Percentiles rank a stretch among this genome's conserved stretches.
These are phyloP conservation scores for Anolis carolinensis DNA, from an alignment of 2,113 vertebrate species.

Conservation along the genomic window DNA sequence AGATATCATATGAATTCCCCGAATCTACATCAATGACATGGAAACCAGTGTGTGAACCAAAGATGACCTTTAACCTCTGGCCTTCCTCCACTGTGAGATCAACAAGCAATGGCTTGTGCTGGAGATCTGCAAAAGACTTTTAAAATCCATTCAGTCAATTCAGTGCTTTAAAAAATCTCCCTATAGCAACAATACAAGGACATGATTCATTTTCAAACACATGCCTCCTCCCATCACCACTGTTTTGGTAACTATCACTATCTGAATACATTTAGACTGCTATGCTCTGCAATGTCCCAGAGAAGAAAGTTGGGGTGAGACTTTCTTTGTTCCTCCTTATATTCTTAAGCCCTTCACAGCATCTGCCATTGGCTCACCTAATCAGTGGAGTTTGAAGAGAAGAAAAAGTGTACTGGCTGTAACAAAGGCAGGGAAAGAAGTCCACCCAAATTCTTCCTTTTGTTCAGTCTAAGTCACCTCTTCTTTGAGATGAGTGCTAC, in stretches of 20 bases:
- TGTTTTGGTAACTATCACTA: neutral
- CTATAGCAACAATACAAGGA: accelerated
- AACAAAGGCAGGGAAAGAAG: neutral
- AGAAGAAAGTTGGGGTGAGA: neutral
- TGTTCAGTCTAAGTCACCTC: neutral
- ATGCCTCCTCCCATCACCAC: neutral
- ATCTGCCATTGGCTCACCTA: neutral
- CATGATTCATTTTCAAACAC: conserved; percentile 4
- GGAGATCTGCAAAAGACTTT: conserved; percentile 98
- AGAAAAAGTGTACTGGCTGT: neutral
- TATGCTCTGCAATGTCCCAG: neutral
- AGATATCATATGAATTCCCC: conserved; percentile 98
- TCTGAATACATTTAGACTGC: neutral
- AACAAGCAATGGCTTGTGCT: conserved; percentile 94
- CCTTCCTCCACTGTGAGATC: conserved; percentile 98
- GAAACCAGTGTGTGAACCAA: conserved; percentile 97
- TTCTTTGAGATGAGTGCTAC: neutral
- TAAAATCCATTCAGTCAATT: conserved; percentile 68
- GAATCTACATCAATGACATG: conserved; percentile 99
- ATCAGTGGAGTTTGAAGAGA: neutral
- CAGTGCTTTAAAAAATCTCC: conserved; percentile 9
- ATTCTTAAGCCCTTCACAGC: neutral
- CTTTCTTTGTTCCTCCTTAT: neutral
- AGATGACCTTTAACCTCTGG: conserved; percentile 98
- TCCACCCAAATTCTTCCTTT: neutral